A percentile compares a stretch with the other conserved stretches of the same genome.
Conservation (phyloP, 2,113 vertebrate species). For the Hypocryptadius cinnamomeus region DNA sequence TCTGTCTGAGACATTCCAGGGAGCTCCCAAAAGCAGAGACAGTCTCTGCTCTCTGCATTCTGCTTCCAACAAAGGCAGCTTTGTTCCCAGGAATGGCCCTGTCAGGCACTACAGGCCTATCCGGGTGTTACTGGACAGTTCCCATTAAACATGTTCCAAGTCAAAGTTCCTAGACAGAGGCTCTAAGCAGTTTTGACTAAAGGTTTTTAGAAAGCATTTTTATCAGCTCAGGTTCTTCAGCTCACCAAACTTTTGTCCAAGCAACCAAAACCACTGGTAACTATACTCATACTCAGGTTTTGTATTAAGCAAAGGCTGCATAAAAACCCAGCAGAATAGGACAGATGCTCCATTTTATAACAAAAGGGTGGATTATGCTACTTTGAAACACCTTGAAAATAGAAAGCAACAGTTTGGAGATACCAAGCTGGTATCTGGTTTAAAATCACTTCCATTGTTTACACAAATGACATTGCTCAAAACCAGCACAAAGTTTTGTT, state of each 20-base stretch:
- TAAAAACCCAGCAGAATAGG: background rate
- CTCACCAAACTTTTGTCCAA: background rate
- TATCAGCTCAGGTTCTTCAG: background rate
- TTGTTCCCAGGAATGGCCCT: slow-evolving; percentile 57
- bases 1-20: slow-evolving; percentile 29
- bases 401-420: background rate
- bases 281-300: background rate
- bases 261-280: background rate
- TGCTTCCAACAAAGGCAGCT: slow-evolving; percentile 56
- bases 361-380: background rate
- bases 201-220: background rate
- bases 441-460: slow-evolving; percentile 13
- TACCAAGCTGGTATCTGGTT: background rate
- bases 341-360: background rate
- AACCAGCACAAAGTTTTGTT: background rate
- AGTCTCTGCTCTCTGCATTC: background rate
- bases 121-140: slow-evolving; percentile 20
- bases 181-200: background rate
- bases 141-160: slow-evolving; percentile 1
- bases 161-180: slow-evolving; percentile 30
- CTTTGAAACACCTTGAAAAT: background rate
- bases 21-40: slow-evolving; percentile 42
- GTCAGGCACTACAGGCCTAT: slow-evolving; percentile 8
- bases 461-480: background rate
- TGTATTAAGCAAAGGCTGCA: background rate